Evolutionary conservation across 2,797 vertebrate genomes (phyloP).

Genomic region (Gobio occitaniae): DNA sequence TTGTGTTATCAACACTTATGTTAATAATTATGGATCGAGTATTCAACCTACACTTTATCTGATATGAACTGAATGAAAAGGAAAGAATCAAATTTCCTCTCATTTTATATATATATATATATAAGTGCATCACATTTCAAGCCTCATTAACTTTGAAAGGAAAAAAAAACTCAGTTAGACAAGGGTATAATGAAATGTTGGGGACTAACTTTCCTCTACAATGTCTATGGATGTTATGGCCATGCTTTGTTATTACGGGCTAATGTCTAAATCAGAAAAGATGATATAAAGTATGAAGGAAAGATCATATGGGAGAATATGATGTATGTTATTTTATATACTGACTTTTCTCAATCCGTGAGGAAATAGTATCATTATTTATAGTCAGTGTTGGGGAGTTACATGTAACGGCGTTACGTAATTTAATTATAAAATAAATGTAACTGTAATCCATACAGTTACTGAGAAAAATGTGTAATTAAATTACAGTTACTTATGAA

Average conservation of each 20-base stretch:
- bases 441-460: too few relatives aligned
- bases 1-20: slow-evolving; percentile 22
- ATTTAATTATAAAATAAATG: too few relatives aligned
- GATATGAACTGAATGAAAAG: neutral
- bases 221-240: neutral
- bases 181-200: slow-evolving; percentile 24
- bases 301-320: neutral
- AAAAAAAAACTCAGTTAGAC: neutral
- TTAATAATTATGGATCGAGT: neutral
- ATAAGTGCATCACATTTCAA: slow-evolving; percentile 23
- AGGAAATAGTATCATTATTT: neutral
- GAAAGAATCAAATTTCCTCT: neutral
- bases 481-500: too few relatives aligned
- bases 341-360: neutral
- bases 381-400: too few relatives aligned
- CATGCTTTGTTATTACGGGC: neutral
- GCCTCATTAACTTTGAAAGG: slow-evolving; percentile 14
- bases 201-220: neutral
- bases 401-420: too few relatives aligned
- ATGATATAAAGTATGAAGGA: neutral
- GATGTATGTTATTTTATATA: neutral
- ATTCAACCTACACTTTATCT: slow-evolving; percentile 7
- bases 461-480: too few relatives aligned
- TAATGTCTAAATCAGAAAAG: neutral
- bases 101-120: slow-evolving; percentile 8